Evolutionary conservation across 1,140 invertebrate genomes (phyloP), one percentile per base, ranked within the genome.

Genomic region (Notospermus geniculatus): DNA sequence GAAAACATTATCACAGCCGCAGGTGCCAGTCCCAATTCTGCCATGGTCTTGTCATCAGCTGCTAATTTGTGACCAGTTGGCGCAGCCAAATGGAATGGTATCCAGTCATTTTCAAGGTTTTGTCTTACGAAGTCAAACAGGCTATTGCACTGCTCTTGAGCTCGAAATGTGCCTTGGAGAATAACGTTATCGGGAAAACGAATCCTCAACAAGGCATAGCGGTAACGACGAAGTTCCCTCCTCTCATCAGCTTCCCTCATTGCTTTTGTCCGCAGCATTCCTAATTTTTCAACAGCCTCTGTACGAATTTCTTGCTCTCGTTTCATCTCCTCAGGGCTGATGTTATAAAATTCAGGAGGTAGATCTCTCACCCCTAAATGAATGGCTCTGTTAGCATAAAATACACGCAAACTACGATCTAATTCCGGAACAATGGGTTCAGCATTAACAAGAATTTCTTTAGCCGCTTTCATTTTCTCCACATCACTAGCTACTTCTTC

Each of bases 211-310:
- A 95, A 80, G 5, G 89, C 86, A 74, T 89, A 97, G 70, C 89
- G 89, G 77, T 96, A 97, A 78, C 89, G 89, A 58, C 88, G 84
- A 69, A 90, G 84, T 73, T 90, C 89, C 56, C 88, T 80, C 60
- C 88, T 75, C 76, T 93, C 91, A 54, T 94, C 90, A 69, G 89
- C 89, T 78, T 96, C 93, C 15, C 93, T 78, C 91, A 96, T 95
- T 0, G 91, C 92, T 83, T 93, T 95, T 0, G 94, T 97, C 58
- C 91, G 83, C 1, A 97, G 77, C 83, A 92, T 89, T 69, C 90
- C 86, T 69, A 87, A 86, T 72, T 85, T 88, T 74, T 95, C 92
- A 17, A 91, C 84, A 28, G 86, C 86, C 79, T 93, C 90, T 22
- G 73, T 67, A 52, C 71, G 57, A 23, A 87, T 71, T 72, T 90